Evolutionary conservation across 1,140 invertebrate genomes (phyloP).

Genomic region (Tigriopus japonicus): DNA sequence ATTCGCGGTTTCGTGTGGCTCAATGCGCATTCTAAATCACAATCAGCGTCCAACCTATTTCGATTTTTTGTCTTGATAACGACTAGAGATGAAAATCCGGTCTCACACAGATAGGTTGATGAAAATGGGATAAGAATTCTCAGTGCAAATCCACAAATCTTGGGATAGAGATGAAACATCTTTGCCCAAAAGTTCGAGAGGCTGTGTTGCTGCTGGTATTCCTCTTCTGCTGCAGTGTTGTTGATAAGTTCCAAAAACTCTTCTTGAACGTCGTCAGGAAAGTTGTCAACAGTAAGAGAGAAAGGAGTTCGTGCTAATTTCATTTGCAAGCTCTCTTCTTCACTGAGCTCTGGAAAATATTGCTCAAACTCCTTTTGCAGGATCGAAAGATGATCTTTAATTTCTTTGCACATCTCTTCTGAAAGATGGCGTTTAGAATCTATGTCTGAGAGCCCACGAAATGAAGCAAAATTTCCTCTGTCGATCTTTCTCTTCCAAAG

Average conservation of each 20-base stretch:
- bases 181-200: conserved; percentile 11
- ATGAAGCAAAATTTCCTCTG: conserved; percentile 11
- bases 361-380: conserved; percentile 14
- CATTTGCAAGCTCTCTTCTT: conserved; percentile 12
- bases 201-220: neutral
- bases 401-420: conserved; percentile 14
- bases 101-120: conserved; percentile 17
- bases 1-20: neutral
- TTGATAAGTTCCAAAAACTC: too few species aligned
- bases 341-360: conserved; percentile 15
- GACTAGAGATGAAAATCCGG: conserved; percentile 16
- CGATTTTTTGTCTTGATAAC: conserved; percentile 15
- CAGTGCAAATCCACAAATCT: conserved; percentile 11
- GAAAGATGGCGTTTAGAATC: conserved; percentile 10
- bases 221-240: neutral
- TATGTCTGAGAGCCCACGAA: conserved; percentile 14
- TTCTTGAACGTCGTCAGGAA: neutral
- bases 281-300: neutral
- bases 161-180: conserved; percentile 9
- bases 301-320: too few species aligned
- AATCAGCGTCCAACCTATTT: conserved; percentile 16
- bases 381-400: conserved; percentile 13
- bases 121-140: conserved; percentile 14
- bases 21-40: conserved; percentile 13
- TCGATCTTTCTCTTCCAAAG: neutral